Percentiles rank a stretch among this genome's conserved stretches.
Evolutionary conservation across 2,888 invertebrate genomes (phyloP).

Genomic region (Ormyrus thymus): DNA sequence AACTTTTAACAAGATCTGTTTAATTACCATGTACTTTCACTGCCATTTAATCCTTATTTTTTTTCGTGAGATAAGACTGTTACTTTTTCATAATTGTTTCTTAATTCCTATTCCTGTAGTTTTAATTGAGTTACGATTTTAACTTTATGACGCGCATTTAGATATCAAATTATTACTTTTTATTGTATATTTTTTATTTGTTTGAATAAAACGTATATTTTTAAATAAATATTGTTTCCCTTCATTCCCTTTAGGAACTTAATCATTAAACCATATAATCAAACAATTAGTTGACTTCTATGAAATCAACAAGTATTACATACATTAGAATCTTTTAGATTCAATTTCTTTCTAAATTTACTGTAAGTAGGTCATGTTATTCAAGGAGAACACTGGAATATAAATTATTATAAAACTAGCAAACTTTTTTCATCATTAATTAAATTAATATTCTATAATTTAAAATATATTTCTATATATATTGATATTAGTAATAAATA

Average conservation of each 20-base stretch:
- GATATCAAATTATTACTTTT: slow-evolving; percentile 22
- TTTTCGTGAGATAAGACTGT: slow-evolving; percentile 13
- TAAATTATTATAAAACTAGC: no score
- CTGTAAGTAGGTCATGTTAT: no score
- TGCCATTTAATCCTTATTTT: slow-evolving; percentile 46
- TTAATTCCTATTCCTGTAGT: slow-evolving; percentile 16
- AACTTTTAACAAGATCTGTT: slow-evolving; percentile 39
- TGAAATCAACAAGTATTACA: no score
- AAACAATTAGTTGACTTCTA: not conserved
- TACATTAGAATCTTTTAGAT: no score
- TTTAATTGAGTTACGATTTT: slow-evolving; percentile 27
- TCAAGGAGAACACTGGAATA: no score
- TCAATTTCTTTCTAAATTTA: no score
- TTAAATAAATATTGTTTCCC: slow-evolving; percentile 61
- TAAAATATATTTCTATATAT: no score
- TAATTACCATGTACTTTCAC: slow-evolving; percentile 18
- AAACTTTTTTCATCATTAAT: no score
- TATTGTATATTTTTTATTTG: slow-evolving; percentile 58
- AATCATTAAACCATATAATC: not conserved
- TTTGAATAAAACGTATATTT: slow-evolving; percentile 64
- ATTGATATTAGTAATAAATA: no score
- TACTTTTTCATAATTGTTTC: slow-evolving; percentile 21
- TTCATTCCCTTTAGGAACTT: slow-evolving; percentile 60
- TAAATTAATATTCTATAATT: no score
- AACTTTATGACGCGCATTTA: slow-evolving; percentile 14